Evolutionary conservation across 2,888 invertebrate species (phyloP).

Genomic region (Pegoplata infirma): DNA sequence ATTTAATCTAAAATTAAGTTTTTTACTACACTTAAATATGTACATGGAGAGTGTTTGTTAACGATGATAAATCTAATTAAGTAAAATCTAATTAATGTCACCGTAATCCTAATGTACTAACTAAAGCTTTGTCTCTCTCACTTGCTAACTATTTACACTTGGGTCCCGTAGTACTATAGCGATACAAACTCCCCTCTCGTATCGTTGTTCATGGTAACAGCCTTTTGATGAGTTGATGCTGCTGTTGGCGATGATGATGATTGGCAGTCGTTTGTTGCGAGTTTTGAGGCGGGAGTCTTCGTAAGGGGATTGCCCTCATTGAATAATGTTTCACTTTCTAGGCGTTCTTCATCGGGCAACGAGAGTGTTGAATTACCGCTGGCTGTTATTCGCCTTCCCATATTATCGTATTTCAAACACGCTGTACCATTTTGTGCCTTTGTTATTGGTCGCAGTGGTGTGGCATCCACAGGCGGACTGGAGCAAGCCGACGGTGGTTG

Average conservation of each 20-base stretch:
- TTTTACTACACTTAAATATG: neutral
- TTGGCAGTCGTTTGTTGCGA: conserved; percentile 60
- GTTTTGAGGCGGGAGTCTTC: conserved; percentile 61
- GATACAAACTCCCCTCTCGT: conserved; percentile 75
- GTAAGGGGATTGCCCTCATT: conserved; percentile 71
- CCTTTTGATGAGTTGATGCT: conserved; percentile 58
- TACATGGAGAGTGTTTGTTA: conserved; percentile 32
- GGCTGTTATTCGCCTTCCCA: conserved; percentile 93
- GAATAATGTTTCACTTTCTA: conserved; percentile 76
- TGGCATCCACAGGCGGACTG: conserved; percentile 72
- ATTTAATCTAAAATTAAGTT: neutral
- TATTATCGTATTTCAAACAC: conserved; percentile 88
- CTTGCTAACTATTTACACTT: conserved; percentile 71
- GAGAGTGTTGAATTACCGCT: conserved; percentile 93
- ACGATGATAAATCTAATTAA: conserved; percentile 33
- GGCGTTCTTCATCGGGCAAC: conserved; percentile 82
- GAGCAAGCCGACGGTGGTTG: conserved; percentile 65
- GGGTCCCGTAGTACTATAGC: conserved; percentile 77
- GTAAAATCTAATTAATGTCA: conserved; percentile 27
- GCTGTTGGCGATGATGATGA: conserved; percentile 61
- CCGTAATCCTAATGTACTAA: conserved; percentile 19
- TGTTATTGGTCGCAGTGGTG: conserved; percentile 69
- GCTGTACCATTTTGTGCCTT: conserved; percentile 64
- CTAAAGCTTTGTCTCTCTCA: conserved; percentile 38
- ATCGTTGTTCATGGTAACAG: conserved; percentile 61